These are phyloP conservation scores for Quiscalus mexicanus DNA, from an alignment of 2,113 vertebrate species.

Conservation along the genomic window DNA sequence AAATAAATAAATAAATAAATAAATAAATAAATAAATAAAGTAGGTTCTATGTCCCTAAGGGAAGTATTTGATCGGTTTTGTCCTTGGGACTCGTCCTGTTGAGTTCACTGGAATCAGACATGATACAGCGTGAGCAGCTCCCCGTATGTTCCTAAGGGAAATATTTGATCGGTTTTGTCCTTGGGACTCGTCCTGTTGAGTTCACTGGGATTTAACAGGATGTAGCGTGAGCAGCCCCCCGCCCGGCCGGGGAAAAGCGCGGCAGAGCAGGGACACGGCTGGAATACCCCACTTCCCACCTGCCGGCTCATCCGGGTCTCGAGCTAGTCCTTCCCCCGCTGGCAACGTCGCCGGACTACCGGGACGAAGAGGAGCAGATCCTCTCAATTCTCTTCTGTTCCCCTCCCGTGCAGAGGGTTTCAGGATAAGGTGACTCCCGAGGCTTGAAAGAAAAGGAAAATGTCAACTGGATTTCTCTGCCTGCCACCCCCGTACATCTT, in stretches of 20 bases:
- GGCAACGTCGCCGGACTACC: rapidly evolving
- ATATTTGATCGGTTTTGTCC: background rate
- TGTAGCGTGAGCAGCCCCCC: background rate
- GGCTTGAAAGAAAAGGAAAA: background rate
- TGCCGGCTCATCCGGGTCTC: too few species aligned
- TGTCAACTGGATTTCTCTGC: background rate
- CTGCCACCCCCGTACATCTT: background rate
- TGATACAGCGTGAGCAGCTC: background rate
- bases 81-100: background rate
- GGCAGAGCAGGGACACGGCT: rapidly evolving
- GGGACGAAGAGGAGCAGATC: background rate
- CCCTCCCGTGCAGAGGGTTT: too few species aligned
- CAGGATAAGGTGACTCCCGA: background rate
- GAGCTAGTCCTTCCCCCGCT: rapidly evolving
- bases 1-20: too few species aligned
- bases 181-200: background rate
- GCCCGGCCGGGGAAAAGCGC: background rate
- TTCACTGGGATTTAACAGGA: background rate
- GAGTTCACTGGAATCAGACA: background rate
- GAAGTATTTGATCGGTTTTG: background rate
- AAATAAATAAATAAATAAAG: background rate
- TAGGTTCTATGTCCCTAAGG: background rate
- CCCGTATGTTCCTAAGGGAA: background rate
- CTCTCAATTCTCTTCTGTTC: background rate
- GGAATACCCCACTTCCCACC: background rate